These are phyloP conservation scores for Cheilosia impressa DNA, from an alignment of 2,888 invertebrate genomes.

Conservation along the genomic window DNA sequence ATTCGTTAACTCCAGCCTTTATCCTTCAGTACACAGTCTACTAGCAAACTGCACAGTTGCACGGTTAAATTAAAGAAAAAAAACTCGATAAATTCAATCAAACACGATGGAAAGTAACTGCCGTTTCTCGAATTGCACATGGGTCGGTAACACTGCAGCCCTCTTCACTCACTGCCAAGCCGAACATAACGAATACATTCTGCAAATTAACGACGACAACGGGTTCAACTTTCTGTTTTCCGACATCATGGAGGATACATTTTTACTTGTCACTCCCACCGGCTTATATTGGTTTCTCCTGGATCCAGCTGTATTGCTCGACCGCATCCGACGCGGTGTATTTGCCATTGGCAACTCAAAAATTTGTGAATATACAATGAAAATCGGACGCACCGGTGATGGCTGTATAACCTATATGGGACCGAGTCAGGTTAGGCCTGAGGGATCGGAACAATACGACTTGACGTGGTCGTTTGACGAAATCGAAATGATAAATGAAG, in stretches of 20 bases:
- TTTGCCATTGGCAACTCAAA: slow-evolving; percentile 74
- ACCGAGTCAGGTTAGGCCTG: neutral
- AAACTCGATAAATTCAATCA: neutral
- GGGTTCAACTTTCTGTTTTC: slow-evolving; percentile 67
- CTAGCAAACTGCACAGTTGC: neutral
- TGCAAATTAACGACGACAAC: slow-evolving; percentile 51
- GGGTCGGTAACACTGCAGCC: slow-evolving; percentile 64
- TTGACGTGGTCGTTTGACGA: slow-evolving; percentile 8
- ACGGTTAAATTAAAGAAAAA: no score
- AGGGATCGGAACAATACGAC: neutral
- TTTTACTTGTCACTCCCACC: slow-evolving; percentile 48
- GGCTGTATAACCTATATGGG: neutral
- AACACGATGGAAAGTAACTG: slow-evolving; percentile 35
- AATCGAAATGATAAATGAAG: neutral
- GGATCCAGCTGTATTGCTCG: neutral
- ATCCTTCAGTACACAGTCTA: neutral
- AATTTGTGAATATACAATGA: slow-evolving; percentile 60
- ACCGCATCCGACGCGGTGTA: slow-evolving; percentile 61
- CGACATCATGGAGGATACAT: slow-evolving; percentile 65
- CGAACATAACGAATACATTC: slow-evolving; percentile 55
- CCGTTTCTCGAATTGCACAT: slow-evolving; percentile 65
- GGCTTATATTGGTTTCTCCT: slow-evolving; percentile 74
- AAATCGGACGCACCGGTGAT: slow-evolving; percentile 65
- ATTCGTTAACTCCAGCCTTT: neutral
- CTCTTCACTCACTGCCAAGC: slow-evolving; percentile 73